phyloP scores from a whole-genome alignment of 1,140 invertebrate genomes.

The Propsilocerus akamusi region DNA sequence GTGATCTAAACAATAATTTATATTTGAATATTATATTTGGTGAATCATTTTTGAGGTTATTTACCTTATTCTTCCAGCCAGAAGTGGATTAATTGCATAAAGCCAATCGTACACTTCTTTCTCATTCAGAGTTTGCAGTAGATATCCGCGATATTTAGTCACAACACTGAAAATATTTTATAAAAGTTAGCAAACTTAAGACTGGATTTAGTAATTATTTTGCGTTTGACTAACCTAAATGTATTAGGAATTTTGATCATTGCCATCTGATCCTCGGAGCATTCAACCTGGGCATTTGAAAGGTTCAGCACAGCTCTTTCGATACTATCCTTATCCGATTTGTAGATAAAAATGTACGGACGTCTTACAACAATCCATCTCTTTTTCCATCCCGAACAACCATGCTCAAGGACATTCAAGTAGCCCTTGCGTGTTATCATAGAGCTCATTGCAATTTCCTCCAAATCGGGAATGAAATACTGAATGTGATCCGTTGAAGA shows the following conservation, averaged over 20 bases:
- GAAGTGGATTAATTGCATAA: slow-evolving; percentile 95
- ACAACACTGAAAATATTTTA: slow-evolving; percentile 73
- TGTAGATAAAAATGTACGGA: slow-evolving; percentile 96
- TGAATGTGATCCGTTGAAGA: slow-evolving; percentile 43
- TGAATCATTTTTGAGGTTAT: not conserved
- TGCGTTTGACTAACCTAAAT: slow-evolving; percentile 46
- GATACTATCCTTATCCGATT: slow-evolving; percentile 93
- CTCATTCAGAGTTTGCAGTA: slow-evolving; percentile 87
- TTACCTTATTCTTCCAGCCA: slow-evolving; percentile 93
- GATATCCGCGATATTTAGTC: slow-evolving; percentile 88
- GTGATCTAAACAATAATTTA: slow-evolving; percentile 17
- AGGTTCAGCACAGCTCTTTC: slow-evolving; percentile 94
- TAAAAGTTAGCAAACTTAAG: no score
- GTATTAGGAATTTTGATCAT: slow-evolving; percentile 86
- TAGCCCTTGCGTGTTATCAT: slow-evolving; percentile 89
- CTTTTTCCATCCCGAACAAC: slow-evolving; percentile 92
- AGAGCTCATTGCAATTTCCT: slow-evolving; percentile 92
- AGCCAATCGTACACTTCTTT: slow-evolving; percentile 99
- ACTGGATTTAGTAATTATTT: no score
- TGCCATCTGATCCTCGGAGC: slow-evolving; percentile 86
- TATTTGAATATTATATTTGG: not conserved
- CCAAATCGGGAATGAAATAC: slow-evolving; percentile 77
- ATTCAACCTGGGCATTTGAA: slow-evolving; percentile 90
- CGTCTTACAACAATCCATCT: slow-evolving; percentile 94
- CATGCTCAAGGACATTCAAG: slow-evolving; percentile 92